phyloP scores from a whole-genome alignment of 2,888 invertebrate genomes.

The Synanthedon myopaeformis region DNA sequence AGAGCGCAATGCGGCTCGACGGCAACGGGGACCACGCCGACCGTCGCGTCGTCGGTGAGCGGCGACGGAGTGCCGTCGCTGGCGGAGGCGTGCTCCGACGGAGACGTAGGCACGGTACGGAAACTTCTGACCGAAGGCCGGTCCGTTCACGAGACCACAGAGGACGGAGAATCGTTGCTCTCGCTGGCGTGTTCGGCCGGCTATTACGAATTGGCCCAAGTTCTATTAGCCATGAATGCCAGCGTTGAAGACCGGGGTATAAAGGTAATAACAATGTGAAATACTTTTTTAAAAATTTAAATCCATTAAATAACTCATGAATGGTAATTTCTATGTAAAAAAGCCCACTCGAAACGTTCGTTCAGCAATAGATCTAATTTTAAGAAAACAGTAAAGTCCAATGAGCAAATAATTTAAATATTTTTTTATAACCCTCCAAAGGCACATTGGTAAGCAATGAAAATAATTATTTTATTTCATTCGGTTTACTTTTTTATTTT shows the following conservation, averaged over 20 bases:
- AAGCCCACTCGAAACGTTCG: no score
- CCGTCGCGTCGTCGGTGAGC: slow-evolving; percentile 34
- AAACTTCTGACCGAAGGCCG: slow-evolving; percentile 93
- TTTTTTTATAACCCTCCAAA: no score
- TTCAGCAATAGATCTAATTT: no score
- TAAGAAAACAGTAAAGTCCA: no score
- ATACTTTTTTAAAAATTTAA: no score
- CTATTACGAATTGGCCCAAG: slow-evolving; percentile 97
- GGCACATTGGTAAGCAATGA: no score
- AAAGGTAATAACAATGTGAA: slow-evolving; percentile 62
- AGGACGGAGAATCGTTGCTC: slow-evolving; percentile 96
- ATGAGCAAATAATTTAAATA: no score
- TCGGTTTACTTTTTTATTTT: no score
- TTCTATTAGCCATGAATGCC: slow-evolving; percentile 95
- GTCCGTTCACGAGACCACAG: slow-evolving; percentile 95
- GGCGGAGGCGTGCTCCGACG: slow-evolving; percentile 94
- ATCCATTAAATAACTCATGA: no score
- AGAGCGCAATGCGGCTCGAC: slow-evolving; percentile 61
- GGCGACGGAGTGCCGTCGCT: slow-evolving; percentile 77
- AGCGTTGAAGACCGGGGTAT: slow-evolving; percentile 97
- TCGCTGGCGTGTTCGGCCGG: slow-evolving; percentile 98
- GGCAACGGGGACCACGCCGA: slow-evolving; percentile 47
- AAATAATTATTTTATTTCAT: no score
- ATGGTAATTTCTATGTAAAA: no score
- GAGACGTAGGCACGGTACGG: slow-evolving; percentile 92